phyloP scores from a whole-genome alignment of 2,113 vertebrate species.

The Xyliphius kryptos region DNA sequence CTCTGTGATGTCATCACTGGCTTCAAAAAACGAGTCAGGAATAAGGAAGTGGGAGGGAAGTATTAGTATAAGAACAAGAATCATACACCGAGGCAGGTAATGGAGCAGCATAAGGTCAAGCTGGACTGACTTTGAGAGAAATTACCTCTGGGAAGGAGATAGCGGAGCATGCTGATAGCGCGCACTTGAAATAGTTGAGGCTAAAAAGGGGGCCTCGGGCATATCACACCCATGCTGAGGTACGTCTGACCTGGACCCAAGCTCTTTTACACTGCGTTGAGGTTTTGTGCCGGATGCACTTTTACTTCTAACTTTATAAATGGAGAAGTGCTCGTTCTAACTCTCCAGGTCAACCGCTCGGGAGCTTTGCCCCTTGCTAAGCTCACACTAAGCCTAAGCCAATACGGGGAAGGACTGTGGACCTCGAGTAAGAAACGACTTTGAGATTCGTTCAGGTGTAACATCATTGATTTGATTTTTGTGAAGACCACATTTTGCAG shows the following conservation, averaged over 20 bases:
- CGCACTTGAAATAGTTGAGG: conserved; percentile 11
- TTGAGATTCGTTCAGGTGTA: no score
- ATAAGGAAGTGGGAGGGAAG: background rate
- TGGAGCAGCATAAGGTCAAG: background rate
- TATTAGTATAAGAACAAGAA: background rate
- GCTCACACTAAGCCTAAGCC: background rate
- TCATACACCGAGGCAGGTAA: conserved; percentile 1
- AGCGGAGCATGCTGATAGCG: conserved; percentile 4
- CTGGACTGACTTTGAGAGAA: conserved; percentile 4
- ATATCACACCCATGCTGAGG: background rate
- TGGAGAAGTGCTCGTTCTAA: background rate
- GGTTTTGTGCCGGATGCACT: background rate
- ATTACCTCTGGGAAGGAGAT: conserved; percentile 4
- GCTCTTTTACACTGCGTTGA: background rate
- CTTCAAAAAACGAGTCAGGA: conserved; percentile 14
- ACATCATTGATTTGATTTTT: no score
- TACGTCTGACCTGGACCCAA: background rate
- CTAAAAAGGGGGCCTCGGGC: conserved; percentile 15
- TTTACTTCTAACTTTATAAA: background rate
- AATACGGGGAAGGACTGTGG: background rate
- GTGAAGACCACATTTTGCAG: no score
- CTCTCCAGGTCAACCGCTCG: background rate
- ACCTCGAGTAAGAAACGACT: background rate
- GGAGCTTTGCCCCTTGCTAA: background rate
- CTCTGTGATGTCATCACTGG: conserved; percentile 23